Evolutionary conservation across 2,888 invertebrate genomes (phyloP).

Genomic region (Molorchus minor): DNA sequence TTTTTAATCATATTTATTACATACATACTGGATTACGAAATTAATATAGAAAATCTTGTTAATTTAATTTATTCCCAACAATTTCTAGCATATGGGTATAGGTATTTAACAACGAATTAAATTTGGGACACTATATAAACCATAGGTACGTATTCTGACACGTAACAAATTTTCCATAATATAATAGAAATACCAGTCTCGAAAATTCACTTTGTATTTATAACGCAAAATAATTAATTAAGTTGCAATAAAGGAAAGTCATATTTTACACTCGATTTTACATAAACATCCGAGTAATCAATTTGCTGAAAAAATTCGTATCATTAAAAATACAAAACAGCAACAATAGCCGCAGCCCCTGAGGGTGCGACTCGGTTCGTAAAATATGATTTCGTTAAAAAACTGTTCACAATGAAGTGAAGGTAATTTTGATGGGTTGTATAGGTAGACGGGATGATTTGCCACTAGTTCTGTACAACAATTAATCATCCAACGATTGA

Average conservation of each 20-base stretch:
- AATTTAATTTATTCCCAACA: no score
- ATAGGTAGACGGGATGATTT: constrained; percentile 41
- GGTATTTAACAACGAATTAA: no score
- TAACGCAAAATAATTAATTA: constrained; percentile 9
- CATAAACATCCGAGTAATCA: constrained; percentile 32
- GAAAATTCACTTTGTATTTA: not conserved
- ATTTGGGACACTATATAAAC: no score
- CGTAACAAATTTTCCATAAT: no score
- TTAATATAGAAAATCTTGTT: no score
- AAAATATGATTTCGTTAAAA: constrained; percentile 40
- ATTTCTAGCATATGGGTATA: no score
- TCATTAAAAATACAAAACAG: constrained; percentile 33
- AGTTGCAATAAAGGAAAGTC: constrained; percentile 1
- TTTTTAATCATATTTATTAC: no score
- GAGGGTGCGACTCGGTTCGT: constrained; percentile 26
- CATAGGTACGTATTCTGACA: no score
- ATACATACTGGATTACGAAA: no score
- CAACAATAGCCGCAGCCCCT: constrained; percentile 34
- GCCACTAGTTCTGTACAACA: constrained; percentile 54
- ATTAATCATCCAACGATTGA: constrained; percentile 64
- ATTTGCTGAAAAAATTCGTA: constrained; percentile 33
- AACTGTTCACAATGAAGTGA: constrained; percentile 30
- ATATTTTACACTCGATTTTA: constrained; percentile 19
- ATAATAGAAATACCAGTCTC: no score
- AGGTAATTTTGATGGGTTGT: constrained; percentile 34